These are phyloP conservation scores for Gerris buenoi DNA, from an alignment of 1,140 invertebrate genomes.

Conservation along the genomic window DNA sequence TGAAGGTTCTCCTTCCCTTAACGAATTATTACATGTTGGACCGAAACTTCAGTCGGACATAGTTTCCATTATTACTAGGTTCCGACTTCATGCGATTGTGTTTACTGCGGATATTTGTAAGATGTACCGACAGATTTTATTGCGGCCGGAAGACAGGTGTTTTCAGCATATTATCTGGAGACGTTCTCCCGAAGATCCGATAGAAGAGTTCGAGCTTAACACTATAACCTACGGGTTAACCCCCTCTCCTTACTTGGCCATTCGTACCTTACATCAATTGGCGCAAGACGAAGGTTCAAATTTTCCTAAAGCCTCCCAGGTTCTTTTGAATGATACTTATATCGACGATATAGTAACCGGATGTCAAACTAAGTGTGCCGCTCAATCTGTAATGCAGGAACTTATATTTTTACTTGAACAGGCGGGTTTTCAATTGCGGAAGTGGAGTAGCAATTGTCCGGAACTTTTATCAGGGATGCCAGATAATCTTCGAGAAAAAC, in stretches of 20 bases:
- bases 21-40: neutral
- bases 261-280: constrained; percentile 24
- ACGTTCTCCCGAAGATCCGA: neutral
- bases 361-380: constrained; percentile 14
- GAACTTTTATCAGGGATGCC: neutral
- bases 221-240: constrained; percentile 28
- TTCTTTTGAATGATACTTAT: constrained; percentile 29
- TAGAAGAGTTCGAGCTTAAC: constrained; percentile 23
- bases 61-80: neutral
- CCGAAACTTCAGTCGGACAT: neutral
- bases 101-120: neutral
- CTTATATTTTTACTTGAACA: constrained; percentile 11
- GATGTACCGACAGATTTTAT: constrained; percentile 22
- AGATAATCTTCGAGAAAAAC: too few relatives aligned
- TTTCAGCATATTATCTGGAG: constrained; percentile 22
- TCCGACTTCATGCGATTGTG: neutral
- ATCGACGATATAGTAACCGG: constrained; percentile 32
- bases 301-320: constrained; percentile 20
- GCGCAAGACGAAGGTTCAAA: constrained; percentile 20
- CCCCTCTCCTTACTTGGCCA: constrained; percentile 26
- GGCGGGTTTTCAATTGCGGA: constrained; percentile 18
- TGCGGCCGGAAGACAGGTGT: constrained; percentile 10
- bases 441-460: constrained; percentile 11
- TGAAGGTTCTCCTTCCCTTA: too few relatives aligned
- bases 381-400: constrained; percentile 14